Base-by-base conservation (phyloP, 2,888 invertebrate species). In the Penaeus monodon region DNA sequence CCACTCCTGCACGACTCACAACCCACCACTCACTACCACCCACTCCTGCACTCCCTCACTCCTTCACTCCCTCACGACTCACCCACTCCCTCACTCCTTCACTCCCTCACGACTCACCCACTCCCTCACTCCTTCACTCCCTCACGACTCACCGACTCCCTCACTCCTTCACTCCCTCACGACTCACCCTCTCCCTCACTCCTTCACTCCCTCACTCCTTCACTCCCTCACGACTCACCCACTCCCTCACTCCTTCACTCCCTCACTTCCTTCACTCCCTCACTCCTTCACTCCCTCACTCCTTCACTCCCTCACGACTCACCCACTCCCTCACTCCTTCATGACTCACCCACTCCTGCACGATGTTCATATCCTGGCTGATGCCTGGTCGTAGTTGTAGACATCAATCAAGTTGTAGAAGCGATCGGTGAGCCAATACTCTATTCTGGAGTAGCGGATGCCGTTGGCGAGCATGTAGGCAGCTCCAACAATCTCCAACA, bases 331-430 rank as follows among this genome's bases (percentile, higher is more conserved):
- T 97, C 95, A 0, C 97, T 97, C 88, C 96, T 95, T 0, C 97
- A 97, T 24, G 97, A 86, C 88, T 95, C 93, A 96, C 96, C 91
- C 95, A 96, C 93, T 97, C 97, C 92, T 97, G 97, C 81, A 97
- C 95, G 94, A 96, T 94, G 91, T 95, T 94, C 63, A 97, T 93
- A 95, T 95, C 90, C 94, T 93, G 79, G 94, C 93, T 77, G 96
- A 95, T 90, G 94, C 94, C 84, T 95, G 94, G 91, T 96, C 95
- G 90, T 95, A 94, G 7, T 96, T 95, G 91, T 96, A 96, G 92
- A 95, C 91, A 66, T 91, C 94, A 91, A 97, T 96, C 88, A 97
- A 94, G 79, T 94, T 93, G 63, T 94, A 93, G 93, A 97, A 94
- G 81, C 95, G 95, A 73, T 94, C 94, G 86, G 94, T 94, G 91